Evolutionary conservation across 2,797 vertebrate genomes (phyloP).

Genomic region (Galaxias olidus): DNA sequence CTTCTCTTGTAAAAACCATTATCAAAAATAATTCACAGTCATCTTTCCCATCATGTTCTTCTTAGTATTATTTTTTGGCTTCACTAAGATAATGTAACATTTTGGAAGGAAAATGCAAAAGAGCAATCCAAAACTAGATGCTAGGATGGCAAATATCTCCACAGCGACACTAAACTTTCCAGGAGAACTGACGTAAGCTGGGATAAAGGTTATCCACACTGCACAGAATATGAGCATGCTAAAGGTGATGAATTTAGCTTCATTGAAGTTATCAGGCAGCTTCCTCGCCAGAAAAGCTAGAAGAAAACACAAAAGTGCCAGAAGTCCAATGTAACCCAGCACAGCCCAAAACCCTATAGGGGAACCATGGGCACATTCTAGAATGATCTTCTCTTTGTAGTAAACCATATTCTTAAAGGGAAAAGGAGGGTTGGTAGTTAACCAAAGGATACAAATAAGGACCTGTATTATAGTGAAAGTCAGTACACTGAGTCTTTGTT

Average conservation of each 20-base stretch:
- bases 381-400: conserved; percentile 69
- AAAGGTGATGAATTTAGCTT: too few species aligned
- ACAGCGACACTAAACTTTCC: conserved; percentile 76
- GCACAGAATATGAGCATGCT: too few species aligned
- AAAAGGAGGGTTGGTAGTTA: conserved; percentile 69
- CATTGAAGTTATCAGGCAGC: too few species aligned
- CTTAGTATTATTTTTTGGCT: conserved; percentile 74
- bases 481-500: conserved; percentile 74
- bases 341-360: conserved; percentile 72
- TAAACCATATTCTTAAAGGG: conserved; percentile 64
- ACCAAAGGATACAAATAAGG: conserved; percentile 71
- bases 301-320: conserved; percentile 73
- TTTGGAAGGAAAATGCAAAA: conserved; percentile 80
- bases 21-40: conserved; percentile 40
- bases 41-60: conserved; percentile 71
- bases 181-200: too few species aligned
- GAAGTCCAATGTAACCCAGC: conserved; percentile 72
- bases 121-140: conserved; percentile 74
- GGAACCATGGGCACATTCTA: conserved; percentile 74
- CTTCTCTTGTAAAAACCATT: too few species aligned
- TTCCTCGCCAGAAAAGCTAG: too few species aligned
- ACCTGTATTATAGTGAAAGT: conserved; percentile 70
- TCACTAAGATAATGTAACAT: conserved; percentile 74
- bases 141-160: conserved; percentile 79
- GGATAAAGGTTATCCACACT: too few species aligned